These are phyloP conservation scores for Brachirus orientalis DNA, from an alignment of 2,113 vertebrate species.

Conservation along the genomic window DNA sequence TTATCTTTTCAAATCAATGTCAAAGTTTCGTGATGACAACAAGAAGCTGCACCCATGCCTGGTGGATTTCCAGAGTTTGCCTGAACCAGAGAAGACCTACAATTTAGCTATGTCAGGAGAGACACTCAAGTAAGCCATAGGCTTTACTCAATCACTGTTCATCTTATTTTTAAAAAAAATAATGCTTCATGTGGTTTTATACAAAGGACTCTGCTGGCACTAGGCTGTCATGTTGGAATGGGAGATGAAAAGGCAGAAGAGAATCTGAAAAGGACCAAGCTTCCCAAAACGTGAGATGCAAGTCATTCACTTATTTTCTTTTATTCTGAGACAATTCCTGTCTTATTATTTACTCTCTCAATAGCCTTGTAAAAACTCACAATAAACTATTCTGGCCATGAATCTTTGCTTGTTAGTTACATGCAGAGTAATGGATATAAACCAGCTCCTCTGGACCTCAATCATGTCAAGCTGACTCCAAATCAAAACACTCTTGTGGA, in stretches of 20 bases:
- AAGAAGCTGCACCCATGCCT: constrained; percentile 92
- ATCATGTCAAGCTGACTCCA: constrained; percentile 89
- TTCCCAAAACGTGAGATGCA: constrained; percentile 89
- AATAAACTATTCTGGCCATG: constrained; percentile 7
- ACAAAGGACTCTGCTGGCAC: constrained; percentile 87
- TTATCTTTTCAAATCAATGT: constrained; percentile 8
- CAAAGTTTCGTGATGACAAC: constrained; percentile 91
- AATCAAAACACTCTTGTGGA: constrained; percentile 93
- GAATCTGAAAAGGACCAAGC: constrained; percentile 90
- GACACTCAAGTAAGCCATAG: constrained; percentile 88
- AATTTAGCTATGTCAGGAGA: constrained; percentile 95
- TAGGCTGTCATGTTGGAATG: constrained; percentile 95
- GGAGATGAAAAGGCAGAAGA: constrained; percentile 94
- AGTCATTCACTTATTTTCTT: neutral
- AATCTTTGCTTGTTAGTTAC: constrained; percentile 74
- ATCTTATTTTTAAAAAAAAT: constrained; percentile 18
- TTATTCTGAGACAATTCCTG: neutral
- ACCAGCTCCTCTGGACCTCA: constrained; percentile 89
- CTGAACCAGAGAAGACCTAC: constrained; percentile 92
- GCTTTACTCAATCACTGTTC: neutral
- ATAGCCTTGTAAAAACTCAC: neutral
- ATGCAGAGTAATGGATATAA: constrained; percentile 91
- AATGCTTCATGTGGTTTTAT: constrained; percentile 21
- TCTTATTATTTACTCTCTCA: neutral
- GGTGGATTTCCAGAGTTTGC: constrained; percentile 89